Evolutionary conservation across 1,140 invertebrate genomes (phyloP).

Genomic region (Tetraneura akinire): DNA sequence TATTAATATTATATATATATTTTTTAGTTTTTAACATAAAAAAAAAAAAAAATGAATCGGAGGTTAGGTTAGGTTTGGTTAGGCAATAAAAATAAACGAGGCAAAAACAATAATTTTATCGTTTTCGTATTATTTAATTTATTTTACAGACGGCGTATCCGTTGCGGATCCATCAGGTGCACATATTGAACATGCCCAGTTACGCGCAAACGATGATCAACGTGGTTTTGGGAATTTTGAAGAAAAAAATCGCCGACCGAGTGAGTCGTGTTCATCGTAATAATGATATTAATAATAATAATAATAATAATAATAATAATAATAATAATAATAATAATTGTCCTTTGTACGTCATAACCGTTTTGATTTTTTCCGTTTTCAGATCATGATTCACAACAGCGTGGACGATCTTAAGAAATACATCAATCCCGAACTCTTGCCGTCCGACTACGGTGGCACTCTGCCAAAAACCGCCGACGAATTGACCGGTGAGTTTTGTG

Average conservation of each 20-base stretch:
- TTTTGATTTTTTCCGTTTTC: not conserved
- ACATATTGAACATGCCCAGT: conserved; percentile 24
- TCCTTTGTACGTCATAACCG: not conserved
- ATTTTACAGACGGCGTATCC: conserved; percentile 27
- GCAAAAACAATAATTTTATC: too few relatives aligned
- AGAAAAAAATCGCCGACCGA: conserved; percentile 27
- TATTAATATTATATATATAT: too few relatives aligned
- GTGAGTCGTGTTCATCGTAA: not conserved
- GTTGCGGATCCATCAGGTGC: conserved; percentile 3
- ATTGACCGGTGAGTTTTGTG: conserved; percentile 43
- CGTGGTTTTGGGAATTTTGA: not conserved
- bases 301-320: too few relatives aligned
- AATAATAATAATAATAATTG: too few relatives aligned
- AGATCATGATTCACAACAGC: conserved; percentile 18
- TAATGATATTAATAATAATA: too few relatives aligned
- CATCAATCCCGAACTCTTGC: not conserved
- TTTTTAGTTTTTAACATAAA: too few relatives aligned
- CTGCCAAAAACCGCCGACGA: conserved; percentile 27
- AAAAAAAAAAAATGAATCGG: too few relatives aligned
- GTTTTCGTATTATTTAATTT: too few relatives aligned
- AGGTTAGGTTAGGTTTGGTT: too few relatives aligned
- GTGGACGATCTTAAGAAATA: not conserved
- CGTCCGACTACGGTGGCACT: conserved; percentile 42
- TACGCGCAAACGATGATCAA: conserved; percentile 20
- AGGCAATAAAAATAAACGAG: too few relatives aligned